Evolutionary conservation across 2,113 vertebrate species (phyloP).

Genomic region (Sinosuthora webbiana): DNA sequence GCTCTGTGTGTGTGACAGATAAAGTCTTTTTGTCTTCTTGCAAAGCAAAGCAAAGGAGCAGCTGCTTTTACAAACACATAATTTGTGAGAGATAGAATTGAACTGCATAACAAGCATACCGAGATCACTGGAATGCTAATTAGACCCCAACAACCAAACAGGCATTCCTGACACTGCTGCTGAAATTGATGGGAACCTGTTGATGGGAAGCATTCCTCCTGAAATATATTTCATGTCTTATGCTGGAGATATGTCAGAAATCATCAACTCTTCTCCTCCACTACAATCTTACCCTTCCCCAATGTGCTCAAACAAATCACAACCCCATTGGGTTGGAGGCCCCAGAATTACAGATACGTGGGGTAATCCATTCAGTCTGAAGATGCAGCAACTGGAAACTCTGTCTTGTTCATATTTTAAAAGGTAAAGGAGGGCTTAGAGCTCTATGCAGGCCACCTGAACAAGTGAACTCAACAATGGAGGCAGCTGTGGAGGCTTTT

Average conservation of each 20-base stretch:
- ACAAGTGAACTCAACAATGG: not conserved
- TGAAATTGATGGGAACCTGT: not conserved
- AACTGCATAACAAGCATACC: not conserved
- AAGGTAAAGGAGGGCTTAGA: not conserved
- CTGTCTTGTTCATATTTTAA: not conserved
- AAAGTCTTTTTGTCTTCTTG: not conserved
- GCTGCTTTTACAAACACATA: not conserved
- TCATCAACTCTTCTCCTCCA: not conserved
- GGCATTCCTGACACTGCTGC: not conserved
- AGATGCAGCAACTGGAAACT: not conserved
- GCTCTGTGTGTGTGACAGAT: not conserved
- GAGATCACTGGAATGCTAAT: not conserved
- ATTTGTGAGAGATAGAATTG: not conserved
- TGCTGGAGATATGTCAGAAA: not conserved
- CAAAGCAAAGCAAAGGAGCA: not conserved
- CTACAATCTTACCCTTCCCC: not conserved
- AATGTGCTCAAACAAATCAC: not conserved
- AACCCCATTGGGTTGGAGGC: not conserved
- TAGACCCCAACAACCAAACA: not conserved
- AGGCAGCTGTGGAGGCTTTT: not conserved
- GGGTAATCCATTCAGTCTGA: not conserved
- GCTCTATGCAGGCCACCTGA: not conserved
- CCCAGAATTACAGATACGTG: not conserved
- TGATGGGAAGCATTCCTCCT: not conserved
- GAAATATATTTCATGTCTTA: not conserved